Conservation (phyloP, 2,888 invertebrate genomes). For the Geotrupes spiniger region DNA sequence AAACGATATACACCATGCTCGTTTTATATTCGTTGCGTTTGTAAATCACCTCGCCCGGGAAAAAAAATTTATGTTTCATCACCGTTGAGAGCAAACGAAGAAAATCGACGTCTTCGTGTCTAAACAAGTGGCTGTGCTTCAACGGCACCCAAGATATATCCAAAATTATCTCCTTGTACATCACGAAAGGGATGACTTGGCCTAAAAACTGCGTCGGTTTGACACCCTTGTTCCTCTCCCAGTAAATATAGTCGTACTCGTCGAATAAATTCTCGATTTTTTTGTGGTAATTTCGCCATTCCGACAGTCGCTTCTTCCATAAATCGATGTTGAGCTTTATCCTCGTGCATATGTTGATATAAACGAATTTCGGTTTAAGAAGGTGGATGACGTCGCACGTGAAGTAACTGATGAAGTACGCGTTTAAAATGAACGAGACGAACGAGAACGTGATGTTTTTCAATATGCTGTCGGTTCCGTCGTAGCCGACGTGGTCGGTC, state of each 20-base stretch:
- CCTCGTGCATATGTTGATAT: conserved; percentile 12
- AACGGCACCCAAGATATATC: conserved; percentile 24
- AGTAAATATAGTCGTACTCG: conserved; percentile 8
- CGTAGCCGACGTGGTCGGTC: background rate
- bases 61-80: conserved; percentile 18
- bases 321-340: background rate
- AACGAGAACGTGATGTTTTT: conserved; percentile 2
- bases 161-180: conserved; percentile 23
- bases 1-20: conserved; percentile 31
- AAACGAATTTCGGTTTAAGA: conserved; percentile 1
- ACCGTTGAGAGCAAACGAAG: conserved; percentile 18
- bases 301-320: conserved; percentile 8
- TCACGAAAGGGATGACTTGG: conserved; percentile 20
- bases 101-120: conserved; percentile 23
- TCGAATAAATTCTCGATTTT: conserved; percentile 9
- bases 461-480: background rate
- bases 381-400: conserved; percentile 6
- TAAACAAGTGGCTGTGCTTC: conserved; percentile 28
- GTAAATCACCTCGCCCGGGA: conserved; percentile 29
- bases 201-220: conserved; percentile 1
- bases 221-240: conserved; percentile 17
- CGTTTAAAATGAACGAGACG: conserved; percentile 2
- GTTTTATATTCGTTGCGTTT: conserved; percentile 24
- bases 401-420: conserved; percentile 4
- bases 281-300: conserved; percentile 17